These are phyloP conservation scores for Tamandua tetradactyla DNA, from an alignment of 2,797 vertebrate genomes.

Conservation along the genomic window DNA sequence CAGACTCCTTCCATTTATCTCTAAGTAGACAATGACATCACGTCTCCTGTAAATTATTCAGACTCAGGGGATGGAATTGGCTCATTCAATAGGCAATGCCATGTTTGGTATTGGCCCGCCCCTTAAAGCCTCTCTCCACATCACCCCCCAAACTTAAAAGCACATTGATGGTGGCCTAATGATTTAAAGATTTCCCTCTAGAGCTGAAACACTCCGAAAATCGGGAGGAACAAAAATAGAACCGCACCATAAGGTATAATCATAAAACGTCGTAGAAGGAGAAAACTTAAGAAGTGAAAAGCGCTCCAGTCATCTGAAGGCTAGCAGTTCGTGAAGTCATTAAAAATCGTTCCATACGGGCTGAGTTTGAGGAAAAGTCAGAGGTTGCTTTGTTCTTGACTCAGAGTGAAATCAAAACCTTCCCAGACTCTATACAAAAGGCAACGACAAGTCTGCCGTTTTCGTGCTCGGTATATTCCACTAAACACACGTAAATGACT, in stretches of 20 bases:
- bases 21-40: conserved; percentile 85
- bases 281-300: conserved; percentile 72
- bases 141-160: conserved; percentile 79
- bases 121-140: conserved; percentile 72
- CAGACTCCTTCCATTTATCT: conserved; percentile 79
- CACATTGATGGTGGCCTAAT: conserved; percentile 81
- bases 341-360: conserved; percentile 76
- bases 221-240: conserved; percentile 80
- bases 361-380: conserved; percentile 78
- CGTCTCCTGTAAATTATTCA: conserved; percentile 85
- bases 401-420: conserved; percentile 80
- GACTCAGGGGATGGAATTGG: conserved; percentile 83
- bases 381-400: conserved; percentile 79
- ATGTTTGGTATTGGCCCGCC: conserved; percentile 82
- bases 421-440: conserved; percentile 65
- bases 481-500: conserved; percentile 75
- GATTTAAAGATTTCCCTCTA: conserved; percentile 77
- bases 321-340: conserved; percentile 79
- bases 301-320: conserved; percentile 72
- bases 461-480: conserved; percentile 19
- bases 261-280: conserved; percentile 77
- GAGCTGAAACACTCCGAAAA: conserved; percentile 74
- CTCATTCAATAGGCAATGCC: conserved; percentile 79
- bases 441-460: conserved; percentile 54
- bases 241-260: conserved; percentile 75